phyloP scores from a whole-genome alignment of 2,113 vertebrate species.

The Plecotus auritus region DNA sequence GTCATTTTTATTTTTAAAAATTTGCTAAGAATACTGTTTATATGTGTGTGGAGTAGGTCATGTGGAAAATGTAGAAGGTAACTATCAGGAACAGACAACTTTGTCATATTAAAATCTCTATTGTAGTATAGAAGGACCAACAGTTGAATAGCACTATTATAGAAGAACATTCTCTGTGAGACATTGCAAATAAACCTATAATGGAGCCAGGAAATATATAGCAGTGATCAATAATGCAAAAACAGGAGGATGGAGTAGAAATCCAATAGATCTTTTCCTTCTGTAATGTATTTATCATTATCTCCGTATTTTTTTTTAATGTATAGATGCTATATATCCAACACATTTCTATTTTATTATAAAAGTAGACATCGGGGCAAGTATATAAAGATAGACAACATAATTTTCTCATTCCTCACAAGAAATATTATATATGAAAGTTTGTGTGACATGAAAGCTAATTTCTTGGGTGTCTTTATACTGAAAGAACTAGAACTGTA shows the following conservation, averaged over 20 bases:
- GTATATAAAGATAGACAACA: background rate
- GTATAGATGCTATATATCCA: background rate
- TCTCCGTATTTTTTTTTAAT: background rate
- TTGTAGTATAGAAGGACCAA: background rate
- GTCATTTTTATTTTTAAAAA: background rate
- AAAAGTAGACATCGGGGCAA: background rate
- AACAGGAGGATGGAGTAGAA: background rate
- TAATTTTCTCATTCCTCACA: background rate
- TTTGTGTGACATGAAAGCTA: background rate
- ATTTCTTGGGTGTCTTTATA: background rate
- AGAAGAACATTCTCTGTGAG: background rate
- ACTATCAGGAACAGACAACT: background rate
- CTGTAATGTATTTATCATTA: background rate
- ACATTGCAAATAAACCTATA: background rate
- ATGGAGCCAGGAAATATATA: background rate
- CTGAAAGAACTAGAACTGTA: background rate
- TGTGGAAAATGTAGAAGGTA: background rate
- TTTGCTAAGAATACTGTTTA: background rate
- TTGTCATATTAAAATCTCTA: background rate
- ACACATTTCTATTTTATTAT: background rate
- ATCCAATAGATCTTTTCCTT: background rate
- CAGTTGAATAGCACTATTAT: background rate
- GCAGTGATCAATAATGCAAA: background rate
- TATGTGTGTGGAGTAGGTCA: background rate
- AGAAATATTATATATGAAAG: background rate